Evolutionary conservation across 2,797 vertebrate genomes (phyloP), one percentile per base, ranked within the genome.

Genomic region (Florisuga fusca): DNA sequence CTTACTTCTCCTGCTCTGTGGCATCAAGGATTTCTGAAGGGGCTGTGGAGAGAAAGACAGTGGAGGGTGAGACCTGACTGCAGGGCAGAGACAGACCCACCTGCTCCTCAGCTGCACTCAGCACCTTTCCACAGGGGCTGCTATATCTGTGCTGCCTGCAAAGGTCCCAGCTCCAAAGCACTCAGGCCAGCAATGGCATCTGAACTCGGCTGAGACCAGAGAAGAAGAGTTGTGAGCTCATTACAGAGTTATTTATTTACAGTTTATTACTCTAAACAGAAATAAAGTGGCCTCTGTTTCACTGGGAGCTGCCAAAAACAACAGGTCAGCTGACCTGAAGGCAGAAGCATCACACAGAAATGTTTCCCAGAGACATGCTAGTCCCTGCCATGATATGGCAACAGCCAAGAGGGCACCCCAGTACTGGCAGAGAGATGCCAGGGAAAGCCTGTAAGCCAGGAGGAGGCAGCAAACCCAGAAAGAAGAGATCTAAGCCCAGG

Each of bases 1-100:
- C 99, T 98, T 97, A 99, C 99, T 98, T 99, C 79, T 98, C 97
- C 83, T 98, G 98, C 87, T 99, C 99, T 0, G 98, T 97, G 5
- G 98, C 93, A 96, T 99, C 99, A 50, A 99, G 97, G 96, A 99
- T 98, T 96, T 98, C 98, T 33, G 97, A 88, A 13, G 99, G 98
- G 63, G 98, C 99, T 99, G 93, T 50, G 71, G 79, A 93, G 89
- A 67, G 36, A 85, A 73, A 90, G 38, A 72, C 22, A 95, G 43
- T 11, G 31, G 29, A 75, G n/a, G 59, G 18, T 2, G 41, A 96
- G 85, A 91, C 26, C 34, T 0, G 0, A 13, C 33, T 68, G 18
- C 0, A 0, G 21, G 53, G 69, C 46, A 87, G n/a, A 63, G 33
- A 54, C 10, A 17, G 53, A 67, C 33, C 61, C 69, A 25, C 48